phyloP scores from a whole-genome alignment of 2,888 invertebrate genomes.

The Callyntrura sp. region DNA sequence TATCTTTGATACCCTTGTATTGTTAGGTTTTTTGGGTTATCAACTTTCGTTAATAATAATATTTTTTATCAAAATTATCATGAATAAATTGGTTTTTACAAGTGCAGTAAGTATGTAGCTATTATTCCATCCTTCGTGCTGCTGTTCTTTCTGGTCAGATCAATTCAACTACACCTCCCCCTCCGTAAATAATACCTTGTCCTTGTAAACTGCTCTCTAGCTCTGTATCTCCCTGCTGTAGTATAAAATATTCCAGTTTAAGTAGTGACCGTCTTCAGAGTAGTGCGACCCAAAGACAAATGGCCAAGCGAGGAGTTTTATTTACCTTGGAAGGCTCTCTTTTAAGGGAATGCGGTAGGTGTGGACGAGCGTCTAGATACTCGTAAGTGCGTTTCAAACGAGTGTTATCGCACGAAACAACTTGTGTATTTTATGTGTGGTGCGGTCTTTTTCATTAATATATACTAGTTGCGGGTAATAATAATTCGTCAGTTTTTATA shows the following conservation, averaged over 20 bases:
- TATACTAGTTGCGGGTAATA: conserved; percentile 6
- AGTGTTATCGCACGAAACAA: conserved; percentile 49
- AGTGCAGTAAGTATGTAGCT: neutral
- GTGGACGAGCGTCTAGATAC: conserved; percentile 60
- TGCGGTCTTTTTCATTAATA: neutral
- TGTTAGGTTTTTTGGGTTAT: neutral
- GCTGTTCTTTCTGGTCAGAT: too few relatives aligned
- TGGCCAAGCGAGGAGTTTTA: conserved; percentile 52
- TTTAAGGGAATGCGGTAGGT: conserved; percentile 71
- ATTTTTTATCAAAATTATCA: neutral
- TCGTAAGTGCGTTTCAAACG: conserved; percentile 57
- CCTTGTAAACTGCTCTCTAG: too few relatives aligned
- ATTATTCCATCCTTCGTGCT: too few relatives aligned
- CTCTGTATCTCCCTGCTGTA: neutral
- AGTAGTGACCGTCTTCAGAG: neutral
- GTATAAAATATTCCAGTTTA: neutral
- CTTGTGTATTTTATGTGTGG: conserved; percentile 18
- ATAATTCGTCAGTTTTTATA: conserved; percentile 48
- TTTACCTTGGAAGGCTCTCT: conserved; percentile 45
- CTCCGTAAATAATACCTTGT: too few relatives aligned
- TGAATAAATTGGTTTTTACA: too few relatives aligned
- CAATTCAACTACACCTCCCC: too few relatives aligned
- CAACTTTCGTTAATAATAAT: neutral
- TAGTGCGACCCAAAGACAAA: conserved; percentile 53
- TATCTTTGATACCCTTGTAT: neutral